phyloP scores from a whole-genome alignment of 1,140 invertebrate species.

The Arion vulgaris region DNA sequence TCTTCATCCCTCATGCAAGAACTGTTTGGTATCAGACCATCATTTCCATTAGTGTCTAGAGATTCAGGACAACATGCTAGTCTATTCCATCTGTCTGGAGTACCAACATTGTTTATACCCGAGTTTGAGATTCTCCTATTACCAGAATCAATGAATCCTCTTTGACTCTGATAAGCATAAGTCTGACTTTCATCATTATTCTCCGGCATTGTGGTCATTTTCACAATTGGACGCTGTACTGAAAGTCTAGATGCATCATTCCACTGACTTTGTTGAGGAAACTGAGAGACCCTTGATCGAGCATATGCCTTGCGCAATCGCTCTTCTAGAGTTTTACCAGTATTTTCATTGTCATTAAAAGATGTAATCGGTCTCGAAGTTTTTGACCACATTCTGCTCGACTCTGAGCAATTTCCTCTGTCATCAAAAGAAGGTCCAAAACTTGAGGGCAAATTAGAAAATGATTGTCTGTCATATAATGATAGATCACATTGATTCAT shows the following conservation, averaged over 20 bases:
- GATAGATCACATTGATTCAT: neutral
- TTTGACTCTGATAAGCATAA: neutral
- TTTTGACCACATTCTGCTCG: neutral
- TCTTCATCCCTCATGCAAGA: neutral
- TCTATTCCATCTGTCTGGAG: conserved; percentile 8
- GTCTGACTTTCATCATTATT: neutral
- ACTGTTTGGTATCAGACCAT: neutral
- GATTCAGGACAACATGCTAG: neutral
- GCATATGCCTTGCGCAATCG: conserved; percentile 18
- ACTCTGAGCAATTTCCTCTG: neutral
- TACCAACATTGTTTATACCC: neutral
- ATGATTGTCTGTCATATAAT: neutral
- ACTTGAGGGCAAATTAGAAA: neutral
- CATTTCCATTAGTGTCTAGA: neutral
- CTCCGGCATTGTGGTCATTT: neutral
- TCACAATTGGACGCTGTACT: neutral
- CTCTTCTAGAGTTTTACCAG: neutral
- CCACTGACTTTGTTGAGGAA: neutral
- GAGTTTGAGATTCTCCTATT: neutral
- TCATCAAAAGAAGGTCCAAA: conserved; percentile 10
- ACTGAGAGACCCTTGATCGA: neutral
- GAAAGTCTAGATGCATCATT: conserved; percentile 3
- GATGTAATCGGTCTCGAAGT: neutral
- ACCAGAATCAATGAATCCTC: conserved; percentile 1
- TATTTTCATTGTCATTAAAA: neutral